phyloP scores from a whole-genome alignment of 2,888 invertebrate genomes.

The Panopea generosa region DNA sequence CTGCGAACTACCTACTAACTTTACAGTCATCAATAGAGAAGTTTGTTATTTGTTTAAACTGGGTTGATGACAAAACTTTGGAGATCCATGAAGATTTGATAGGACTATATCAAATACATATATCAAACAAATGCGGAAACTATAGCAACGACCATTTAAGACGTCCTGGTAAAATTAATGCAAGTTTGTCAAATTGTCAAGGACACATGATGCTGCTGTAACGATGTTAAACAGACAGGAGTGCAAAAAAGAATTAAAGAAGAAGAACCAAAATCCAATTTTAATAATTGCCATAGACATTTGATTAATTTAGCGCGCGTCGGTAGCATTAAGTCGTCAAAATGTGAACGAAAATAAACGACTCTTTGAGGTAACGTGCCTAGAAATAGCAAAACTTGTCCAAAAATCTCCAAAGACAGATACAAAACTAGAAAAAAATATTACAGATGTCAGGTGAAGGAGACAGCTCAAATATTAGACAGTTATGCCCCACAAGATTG shows the following conservation, averaged over 20 bases:
- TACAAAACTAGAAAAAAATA: slow-evolving; percentile 41
- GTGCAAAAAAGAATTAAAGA: slow-evolving; percentile 27
- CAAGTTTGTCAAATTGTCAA: slow-evolving; percentile 30
- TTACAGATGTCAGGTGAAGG: slow-evolving; percentile 18
- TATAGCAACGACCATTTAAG: slow-evolving; percentile 20
- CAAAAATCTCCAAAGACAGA: slow-evolving; percentile 54
- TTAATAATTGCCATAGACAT: slow-evolving; percentile 40
- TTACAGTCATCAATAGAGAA: too few species aligned
- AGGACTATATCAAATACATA: slow-evolving; percentile 42
- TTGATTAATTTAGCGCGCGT: slow-evolving; percentile 28
- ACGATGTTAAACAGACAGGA: slow-evolving; percentile 32
- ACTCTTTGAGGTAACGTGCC: slow-evolving; percentile 38
- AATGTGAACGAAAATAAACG: slow-evolving; percentile 27
- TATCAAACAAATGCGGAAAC: slow-evolving; percentile 25
- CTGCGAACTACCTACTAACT: too few species aligned
- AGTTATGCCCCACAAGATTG: slow-evolving; percentile 55
- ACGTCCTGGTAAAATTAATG: slow-evolving; percentile 11
- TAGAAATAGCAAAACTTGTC: slow-evolving; percentile 50
- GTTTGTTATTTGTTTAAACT: slow-evolving; percentile 46
- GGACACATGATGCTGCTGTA: slow-evolving; percentile 44
- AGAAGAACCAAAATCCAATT: slow-evolving; percentile 34
- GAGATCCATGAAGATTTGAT: slow-evolving; percentile 52
- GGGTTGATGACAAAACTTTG: slow-evolving; percentile 39
- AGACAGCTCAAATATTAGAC: slow-evolving; percentile 20
- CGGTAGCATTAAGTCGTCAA: slow-evolving; percentile 24